Conservation (phyloP, 2,113 vertebrate species). For the Turnix velox region DNA sequence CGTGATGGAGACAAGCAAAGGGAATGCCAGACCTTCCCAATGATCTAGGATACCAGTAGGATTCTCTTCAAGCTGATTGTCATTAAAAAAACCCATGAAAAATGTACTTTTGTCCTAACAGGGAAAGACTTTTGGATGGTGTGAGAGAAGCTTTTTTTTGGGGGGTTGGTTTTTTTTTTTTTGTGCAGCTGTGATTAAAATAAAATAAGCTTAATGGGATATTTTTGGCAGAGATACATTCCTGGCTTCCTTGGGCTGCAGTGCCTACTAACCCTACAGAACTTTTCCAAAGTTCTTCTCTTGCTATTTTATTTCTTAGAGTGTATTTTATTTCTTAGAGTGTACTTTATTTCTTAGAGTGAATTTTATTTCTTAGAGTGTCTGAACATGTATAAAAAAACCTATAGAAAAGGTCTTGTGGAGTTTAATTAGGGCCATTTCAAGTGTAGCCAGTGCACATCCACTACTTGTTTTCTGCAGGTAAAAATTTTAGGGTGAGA, state of each 20-base stretch:
- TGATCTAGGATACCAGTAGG: slow-evolving; percentile 24
- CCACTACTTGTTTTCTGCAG: not conserved
- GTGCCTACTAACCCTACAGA: not conserved
- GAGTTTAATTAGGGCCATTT: slow-evolving; percentile 6
- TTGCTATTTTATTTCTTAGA: slow-evolving; percentile 27
- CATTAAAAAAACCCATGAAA: slow-evolving; percentile 53
- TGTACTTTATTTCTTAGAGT: too few relatives aligned
- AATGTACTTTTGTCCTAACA: not conserved
- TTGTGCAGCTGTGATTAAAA: slow-evolving; percentile 18
- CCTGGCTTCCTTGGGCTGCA: not conserved
- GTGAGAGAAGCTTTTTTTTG: not conserved
- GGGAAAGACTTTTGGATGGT: not conserved
- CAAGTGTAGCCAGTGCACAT: not conserved
- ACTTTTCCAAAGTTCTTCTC: slow-evolving; percentile 26
- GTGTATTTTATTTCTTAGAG: too few relatives aligned
- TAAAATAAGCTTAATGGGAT: slow-evolving; percentile 28
- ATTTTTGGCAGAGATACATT: slow-evolving; percentile 39
- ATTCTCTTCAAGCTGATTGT: slow-evolving; percentile 40
- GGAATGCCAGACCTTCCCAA: slow-evolving; percentile 19
- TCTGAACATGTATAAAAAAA: slow-evolving; percentile 49
- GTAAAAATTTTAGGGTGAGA: not conserved
- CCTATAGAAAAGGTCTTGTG: not conserved
- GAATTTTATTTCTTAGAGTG: slow-evolving; percentile 16
- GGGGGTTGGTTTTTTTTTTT: slow-evolving; percentile 1
- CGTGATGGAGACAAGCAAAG: not conserved